Base-by-base conservation (phyloP, 92 coral and sea anemone genomes). In the Porites evermanni region DNA sequence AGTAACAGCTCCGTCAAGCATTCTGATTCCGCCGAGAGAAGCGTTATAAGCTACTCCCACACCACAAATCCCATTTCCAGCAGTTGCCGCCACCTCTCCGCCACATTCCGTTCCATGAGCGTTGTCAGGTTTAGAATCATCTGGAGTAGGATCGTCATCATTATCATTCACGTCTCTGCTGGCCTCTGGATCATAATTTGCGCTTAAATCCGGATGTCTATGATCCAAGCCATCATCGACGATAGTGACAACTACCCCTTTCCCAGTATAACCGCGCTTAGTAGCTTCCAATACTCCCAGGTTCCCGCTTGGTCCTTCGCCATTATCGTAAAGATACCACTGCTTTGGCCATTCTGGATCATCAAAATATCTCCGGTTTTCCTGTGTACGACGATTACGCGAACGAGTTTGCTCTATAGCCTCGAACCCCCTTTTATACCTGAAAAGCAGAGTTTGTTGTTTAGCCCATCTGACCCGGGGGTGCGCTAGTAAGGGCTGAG, bases 51-150 rank as follows among this genome's bases (percentile, higher is more conserved):
- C 99, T 3, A 96, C 93, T 51, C 99, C 99, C 9, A 94, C 99
- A 1, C 99, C 99, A 78, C 99, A 96, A 8, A 94, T 77, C 16
- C 84, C 84, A 86, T 96, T 96, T 79, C 94, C 92, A 1, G 99
- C 99, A 72, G 79, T 81, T 5, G 98, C 98, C 4, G 94, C 98
- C 52, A 96, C 92, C 78, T 96, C 98, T 3, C 98, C 98, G 14
- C 83, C 92, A 52, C 98, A 96, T 80, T 96, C 94, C 17, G 98
- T 96, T n/a, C 98, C 98, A 75, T 95, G 98, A 19, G 95, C 98
- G 73, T 95, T 95, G 84, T 86, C 93, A 5, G 86, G 86, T 60
- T 90, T 94, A 53, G 79, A 56, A 63, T 94, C 98, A 67, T 90
- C 89, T 4, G 98, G 98, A 12, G 63, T 76, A 0, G 98, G 98